Evolutionary conservation across 2,113 vertebrate genomes (phyloP).

Genomic region (Gila orcuttii): DNA sequence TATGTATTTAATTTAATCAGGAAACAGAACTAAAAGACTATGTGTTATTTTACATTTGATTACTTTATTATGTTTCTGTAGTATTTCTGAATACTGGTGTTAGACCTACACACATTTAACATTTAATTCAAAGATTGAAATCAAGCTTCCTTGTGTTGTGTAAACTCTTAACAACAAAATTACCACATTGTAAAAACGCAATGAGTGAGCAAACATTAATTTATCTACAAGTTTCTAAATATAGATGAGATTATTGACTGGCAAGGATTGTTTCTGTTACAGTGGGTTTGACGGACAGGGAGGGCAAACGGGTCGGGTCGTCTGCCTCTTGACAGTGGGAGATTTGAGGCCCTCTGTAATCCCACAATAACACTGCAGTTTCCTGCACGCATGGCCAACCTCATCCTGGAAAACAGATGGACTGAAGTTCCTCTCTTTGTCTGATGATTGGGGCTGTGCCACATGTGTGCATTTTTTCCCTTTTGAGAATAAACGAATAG

Average conservation of each 20-base stretch:
- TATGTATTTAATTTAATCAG: too few relatives aligned
- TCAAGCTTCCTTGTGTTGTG: too few relatives aligned
- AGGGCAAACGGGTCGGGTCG: slow-evolving; percentile 42
- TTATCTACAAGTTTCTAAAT: not conserved
- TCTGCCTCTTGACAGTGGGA: slow-evolving; percentile 60
- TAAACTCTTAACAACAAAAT: too few relatives aligned
- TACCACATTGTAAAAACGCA: too few relatives aligned
- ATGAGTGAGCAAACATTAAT: too few relatives aligned
- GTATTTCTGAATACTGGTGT: too few relatives aligned
- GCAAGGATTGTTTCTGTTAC: slow-evolving; percentile 7
- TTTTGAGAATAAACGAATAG: slow-evolving; percentile 19
- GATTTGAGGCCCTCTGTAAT: slow-evolving; percentile 68
- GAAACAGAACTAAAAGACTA: too few relatives aligned
- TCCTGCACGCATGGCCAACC: slow-evolving; percentile 66
- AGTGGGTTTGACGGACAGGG: slow-evolving; percentile 59
- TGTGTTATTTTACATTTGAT: too few relatives aligned
- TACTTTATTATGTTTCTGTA: too few relatives aligned
- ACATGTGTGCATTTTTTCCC: slow-evolving; percentile 35
- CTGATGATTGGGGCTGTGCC: slow-evolving; percentile 51
- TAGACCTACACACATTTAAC: too few relatives aligned
- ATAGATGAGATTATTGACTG: slow-evolving; percentile 4
- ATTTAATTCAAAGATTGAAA: too few relatives aligned
- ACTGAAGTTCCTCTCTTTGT: slow-evolving; percentile 73
- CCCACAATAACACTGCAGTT: slow-evolving; percentile 61
- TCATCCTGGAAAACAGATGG: slow-evolving; percentile 71